phyloP scores from a whole-genome alignment of 1,140 invertebrate genomes.

The Paramacrobiotus metropolitanus region DNA sequence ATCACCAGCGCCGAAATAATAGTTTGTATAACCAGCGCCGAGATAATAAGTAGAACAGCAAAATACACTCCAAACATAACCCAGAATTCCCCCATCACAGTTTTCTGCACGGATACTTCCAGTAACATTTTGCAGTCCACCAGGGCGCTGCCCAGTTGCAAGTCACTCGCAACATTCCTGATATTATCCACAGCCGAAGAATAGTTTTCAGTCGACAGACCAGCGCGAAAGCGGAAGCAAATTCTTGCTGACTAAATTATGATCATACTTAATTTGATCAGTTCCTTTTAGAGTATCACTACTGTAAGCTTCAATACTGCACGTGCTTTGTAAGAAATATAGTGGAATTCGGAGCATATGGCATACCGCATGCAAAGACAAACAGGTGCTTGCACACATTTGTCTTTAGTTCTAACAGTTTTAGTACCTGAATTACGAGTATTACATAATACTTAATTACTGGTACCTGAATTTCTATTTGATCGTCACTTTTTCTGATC shows the following conservation, averaged over 20 bases:
- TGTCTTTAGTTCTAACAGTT: no score
- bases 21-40: background rate
- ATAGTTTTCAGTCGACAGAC: background rate
- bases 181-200: background rate
- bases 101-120: background rate
- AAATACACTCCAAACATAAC: background rate
- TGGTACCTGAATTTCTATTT: background rate
- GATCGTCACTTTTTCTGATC: background rate
- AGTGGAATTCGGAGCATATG: background rate
- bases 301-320: no score
- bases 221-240: background rate
- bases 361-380: background rate
- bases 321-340: background rate
- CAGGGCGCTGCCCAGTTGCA: background rate
- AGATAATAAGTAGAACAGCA: background rate
- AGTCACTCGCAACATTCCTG: background rate
- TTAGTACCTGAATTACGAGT: no score
- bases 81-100: background rate
- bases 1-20: background rate
- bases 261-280: background rate
- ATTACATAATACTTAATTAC: no score
- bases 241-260: background rate
- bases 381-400: no score
- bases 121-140: background rate
- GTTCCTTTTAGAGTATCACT: background rate